Base-by-base conservation (phyloP, 2,888 invertebrate species). In the Ochropacha duplaris region DNA sequence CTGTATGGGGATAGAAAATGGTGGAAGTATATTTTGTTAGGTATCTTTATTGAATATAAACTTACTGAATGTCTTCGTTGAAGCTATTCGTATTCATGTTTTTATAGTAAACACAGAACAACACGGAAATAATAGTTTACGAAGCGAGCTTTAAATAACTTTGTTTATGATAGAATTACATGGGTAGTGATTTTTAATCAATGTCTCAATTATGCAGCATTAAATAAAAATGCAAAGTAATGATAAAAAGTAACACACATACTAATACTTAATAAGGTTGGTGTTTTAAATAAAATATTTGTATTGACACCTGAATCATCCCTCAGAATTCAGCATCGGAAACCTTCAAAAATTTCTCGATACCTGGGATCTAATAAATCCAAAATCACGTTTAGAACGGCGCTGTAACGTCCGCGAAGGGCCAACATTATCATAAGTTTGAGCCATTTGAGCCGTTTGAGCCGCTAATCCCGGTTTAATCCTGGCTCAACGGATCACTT, bases 371-470 rank as follows among this genome's bases (percentile, higher is more conserved):
- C 69, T 62, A 54, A 62, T 71, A 72, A 75, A 76, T 75, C 72
- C 77, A 57, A 63, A 71, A 72, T 71, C 68, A 61, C 65, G 66
- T 65, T 71, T 65, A 67, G 74, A 72, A 65, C 74, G 63, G 62
- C 67, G 66, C 73, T 62, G 70, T 69, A 65, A 74, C 75, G 71
- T 76, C 73, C 70, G 66, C 72, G 58, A 57, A 58, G 73, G 84
- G 81, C 68, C 70, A 78, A 77, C 83, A 90, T 91, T 90, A 90
- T 87, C 90, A 89, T 90, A 90, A 90, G 86, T 88, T 90, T 84
- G 80, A 86, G 79, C 81, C 78, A 69, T 68, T 74, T 77, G 72
- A 72, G 64, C 64, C 66, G 60, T 61, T 66, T 69, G 68, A 84
- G 76, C 81, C 82, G 69, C 64, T 83, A 83, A 83, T 83, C 85